phyloP scores from a whole-genome alignment of 2,113 vertebrate genomes.

The Phycodurus eques region DNA sequence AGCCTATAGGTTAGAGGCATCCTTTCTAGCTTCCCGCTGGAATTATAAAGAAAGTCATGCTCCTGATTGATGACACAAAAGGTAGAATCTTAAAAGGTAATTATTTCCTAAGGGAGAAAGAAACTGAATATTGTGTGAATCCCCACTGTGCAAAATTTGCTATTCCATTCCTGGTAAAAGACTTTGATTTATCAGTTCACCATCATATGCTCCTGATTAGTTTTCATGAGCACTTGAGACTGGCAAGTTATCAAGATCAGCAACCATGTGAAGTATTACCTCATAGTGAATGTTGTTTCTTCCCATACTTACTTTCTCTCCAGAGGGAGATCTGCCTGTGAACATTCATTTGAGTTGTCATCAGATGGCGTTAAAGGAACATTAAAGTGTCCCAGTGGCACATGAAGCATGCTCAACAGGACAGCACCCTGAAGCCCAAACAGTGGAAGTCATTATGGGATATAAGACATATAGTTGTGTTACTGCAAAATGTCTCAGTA shows the following conservation, averaged over 20 bases:
- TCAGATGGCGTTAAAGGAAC: slow-evolving; percentile 3
- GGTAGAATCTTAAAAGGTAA: slow-evolving; percentile 10
- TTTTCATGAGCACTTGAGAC: slow-evolving; percentile 4
- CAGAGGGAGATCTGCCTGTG: background rate
- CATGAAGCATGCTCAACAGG: slow-evolving; percentile 1
- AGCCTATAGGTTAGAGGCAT: background rate
- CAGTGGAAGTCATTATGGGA: background rate
- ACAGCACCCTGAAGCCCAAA: slow-evolving; percentile 1
- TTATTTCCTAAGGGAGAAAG: slow-evolving; percentile 6
- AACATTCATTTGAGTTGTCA: background rate
- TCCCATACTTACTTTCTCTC: background rate
- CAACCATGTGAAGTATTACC: background rate
- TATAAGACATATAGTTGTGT: background rate
- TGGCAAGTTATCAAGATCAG: slow-evolving; percentile 1
- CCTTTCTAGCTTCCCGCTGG: background rate
- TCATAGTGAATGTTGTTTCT: background rate
- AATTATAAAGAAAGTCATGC: slow-evolving; percentile 18
- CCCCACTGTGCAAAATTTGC: background rate
- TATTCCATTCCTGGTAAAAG: slow-evolving; percentile 6
- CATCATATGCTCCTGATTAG: slow-evolving; percentile 3
- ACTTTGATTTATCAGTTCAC: slow-evolving; percentile 4
- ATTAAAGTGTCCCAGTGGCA: background rate
- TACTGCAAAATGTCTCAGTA: background rate
- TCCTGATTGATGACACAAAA: slow-evolving; percentile 26
- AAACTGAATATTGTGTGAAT: background rate